Evolutionary conservation across 2,113 vertebrate genomes (phyloP), one percentile per base, ranked within the genome.

Genomic region (Eira barbara): DNA sequence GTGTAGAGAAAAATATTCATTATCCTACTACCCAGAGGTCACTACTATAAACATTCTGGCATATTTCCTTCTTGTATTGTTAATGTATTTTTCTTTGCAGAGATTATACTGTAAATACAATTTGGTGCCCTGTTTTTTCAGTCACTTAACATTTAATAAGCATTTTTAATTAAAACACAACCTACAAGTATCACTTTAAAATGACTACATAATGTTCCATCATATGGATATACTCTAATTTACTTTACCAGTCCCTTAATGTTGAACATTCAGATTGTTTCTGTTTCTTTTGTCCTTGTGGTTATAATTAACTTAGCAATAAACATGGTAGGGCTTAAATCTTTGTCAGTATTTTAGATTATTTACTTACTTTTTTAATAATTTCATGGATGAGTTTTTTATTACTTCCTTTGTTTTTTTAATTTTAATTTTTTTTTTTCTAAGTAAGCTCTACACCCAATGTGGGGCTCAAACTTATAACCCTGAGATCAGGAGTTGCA

Each of bases 311-410:
- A 69, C 84, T 57, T 14, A 91, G 57, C 29, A 61, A n/a, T 31
- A 74, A 78, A n/a, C n/a, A 86, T 39, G 36, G 82, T 42, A 65
- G 71, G n/a, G 31, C n/a, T 91, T 95, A 91, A 39, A 69, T 78
- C 34, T 93, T 85, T 84, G 52, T 76, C 34, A 90, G 55, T 27
- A 45, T 82, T 93, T 97, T 93, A 88, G 39, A 49, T 98, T 92
- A 57, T 81, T 90, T 91, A 57, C 12, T 81, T 91, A 71, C 47
- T 76, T 74, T 45, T 45, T 45, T 4, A 4, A 74, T 76, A 42
- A 45, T 76, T 45, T 76, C 13, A 29, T 45, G 39, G 39, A 45
- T 45, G 25, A 76, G 73, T 45, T 76, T 76, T 76, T 74, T 74
- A 36, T 74, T 15, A 4, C 13, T 42, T 76, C 15, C 17, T n/a